Base-by-base conservation (phyloP, 2,888 invertebrate species). In the Pandemis cinnamomeana region DNA sequence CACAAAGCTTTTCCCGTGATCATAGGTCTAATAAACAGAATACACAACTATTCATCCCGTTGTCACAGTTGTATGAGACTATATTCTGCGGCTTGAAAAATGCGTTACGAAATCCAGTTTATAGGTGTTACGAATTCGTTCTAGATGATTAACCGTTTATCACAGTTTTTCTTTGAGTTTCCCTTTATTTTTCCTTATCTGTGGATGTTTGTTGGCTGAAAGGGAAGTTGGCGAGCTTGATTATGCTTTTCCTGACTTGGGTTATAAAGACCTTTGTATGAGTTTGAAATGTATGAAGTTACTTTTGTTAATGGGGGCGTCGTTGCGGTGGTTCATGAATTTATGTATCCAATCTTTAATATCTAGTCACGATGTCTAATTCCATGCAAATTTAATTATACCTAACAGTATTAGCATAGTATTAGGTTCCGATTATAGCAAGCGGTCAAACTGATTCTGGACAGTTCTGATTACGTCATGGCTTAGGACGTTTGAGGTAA, bases 131-230 rank as follows among this genome's bases (percentile, higher is more conserved):
- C 82, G 77, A 85, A 86, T 84, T 83, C 81, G 85, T 87, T 86
- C 83, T 79, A 80, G 83, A 87, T 88, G 85, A 89, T 87, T 86
- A 87, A 86, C 83, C 82, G 86, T 87, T 86, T 85, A 84, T 83
- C 81, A 80, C 78, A 83, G 81, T 83, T 86, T 84, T 82, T 78
- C 80, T 84, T 83, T 79, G 78, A 73, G 76, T 76, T 78, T 79
- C 80, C 69, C 51, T 64, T 70, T 70, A 66, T 66, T 73, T 72
- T 77, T 78, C 76, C 80, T 77, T 78, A 78, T 79, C 80, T 69
- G 60, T 78, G 80, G 77, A 73, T 74, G 69, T 75, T 70, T 73
- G 51, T 79, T 79, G 79, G 77, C 79, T 80, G 66, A 74, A 71
- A 67, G 71, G 62, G 60, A 75, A 76, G 73, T 75, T 67, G 62